Base-by-base conservation (phyloP, 2,888 invertebrate genomes). In the Diogma glabrata region DNA sequence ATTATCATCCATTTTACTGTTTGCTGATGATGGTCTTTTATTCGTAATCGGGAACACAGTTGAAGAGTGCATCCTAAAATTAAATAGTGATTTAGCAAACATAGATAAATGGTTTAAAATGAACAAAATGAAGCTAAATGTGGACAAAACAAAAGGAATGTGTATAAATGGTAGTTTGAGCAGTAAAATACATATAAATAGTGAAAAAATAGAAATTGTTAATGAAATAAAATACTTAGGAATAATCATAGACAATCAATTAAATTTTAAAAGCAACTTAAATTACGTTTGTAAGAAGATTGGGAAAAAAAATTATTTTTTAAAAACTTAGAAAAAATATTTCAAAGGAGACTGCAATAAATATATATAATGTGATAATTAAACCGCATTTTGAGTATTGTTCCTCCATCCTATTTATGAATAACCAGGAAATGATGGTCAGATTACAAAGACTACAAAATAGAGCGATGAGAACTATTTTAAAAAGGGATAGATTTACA, bases 11-110 rank as follows among this genome's bases (percentile, higher is more conserved):
- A 14, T 23, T 2, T 3, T 26, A 12, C 22, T 47, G 12, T 47
- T 47, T 47, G 46, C 46, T 6, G 46, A 47, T 47, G 46, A 47
- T 47, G 46, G 26, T 6, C 17, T 47, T 10, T 10, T 47, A 26
- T 47, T 16, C 26, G 26, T 47, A 9, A 10, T n/a, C 26, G n/a
- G 26, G 5, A 17, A 47, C 10, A 24, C 24, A 5, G 16, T 47
- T 26, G 26, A 47, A 9, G 46, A 47, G n/a, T 8, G 7, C 26
- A 26, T 14, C n/a, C 6, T 3, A 9, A 47, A 26, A 16, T 16
- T 47, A 3, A 26, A 47, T 14, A 3, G 9, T 16, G 46, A 47
- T n/a, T 26, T 45, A 24, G 14, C n/a, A n/a, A 26, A 47, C 14
- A 3, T 47, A 9, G 3, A 16, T 24, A 10, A 16, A 3, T 47